Base-by-base conservation (phyloP, 1,140 invertebrate genomes). In the Drosophila serrata region DNA sequence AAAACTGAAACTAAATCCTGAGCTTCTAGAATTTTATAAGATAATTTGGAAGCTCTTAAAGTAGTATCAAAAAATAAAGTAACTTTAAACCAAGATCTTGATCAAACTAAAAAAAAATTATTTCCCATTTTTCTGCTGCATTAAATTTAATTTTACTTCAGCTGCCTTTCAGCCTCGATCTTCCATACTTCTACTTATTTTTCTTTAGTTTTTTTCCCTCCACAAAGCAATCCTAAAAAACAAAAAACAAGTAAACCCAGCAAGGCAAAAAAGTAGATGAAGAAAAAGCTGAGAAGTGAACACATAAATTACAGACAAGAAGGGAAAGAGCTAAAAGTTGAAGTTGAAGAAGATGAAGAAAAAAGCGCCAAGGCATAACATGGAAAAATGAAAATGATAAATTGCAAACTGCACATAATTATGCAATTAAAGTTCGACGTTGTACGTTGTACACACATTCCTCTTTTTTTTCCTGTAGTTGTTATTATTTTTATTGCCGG, bases 381-480 rank as follows among this genome's bases (percentile, higher is more conserved):
- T 82, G 75, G 82, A 91, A 91, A 92, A 92, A 86, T 91, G 91
- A 90, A 92, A 92, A 92, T 92, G 91, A 92, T 92, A 92, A 92
- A 92, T 92, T 92, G 91, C 91, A 79, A 92, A 87, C 88, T 92
- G 86, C 87, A 90, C 87, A 92, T 92, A 92, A 92, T 92, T 92
- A 92, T 92, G 91, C 91, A 92, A 92, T 92, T 92, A 92, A 92
- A 92, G 84, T 92, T 92, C 79, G 84, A 90, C 90, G 88, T 91
- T 90, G 39, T 29, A 48, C 64, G 81, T 72, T 75, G 79, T 48
- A 65, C 60, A 65, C 60, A 56, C 60, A 60, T 75, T 75, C 75
- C 61, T 49, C 39, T 56, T 19, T 64, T 49, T 33, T 56, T 19
- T 64, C 45, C 33, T 67, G 60, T 48, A 57, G 37, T 59, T 84